These are phyloP conservation scores for Antennarius maculatus DNA, from an alignment of 2,797 vertebrate genomes.

Conservation along the genomic window DNA sequence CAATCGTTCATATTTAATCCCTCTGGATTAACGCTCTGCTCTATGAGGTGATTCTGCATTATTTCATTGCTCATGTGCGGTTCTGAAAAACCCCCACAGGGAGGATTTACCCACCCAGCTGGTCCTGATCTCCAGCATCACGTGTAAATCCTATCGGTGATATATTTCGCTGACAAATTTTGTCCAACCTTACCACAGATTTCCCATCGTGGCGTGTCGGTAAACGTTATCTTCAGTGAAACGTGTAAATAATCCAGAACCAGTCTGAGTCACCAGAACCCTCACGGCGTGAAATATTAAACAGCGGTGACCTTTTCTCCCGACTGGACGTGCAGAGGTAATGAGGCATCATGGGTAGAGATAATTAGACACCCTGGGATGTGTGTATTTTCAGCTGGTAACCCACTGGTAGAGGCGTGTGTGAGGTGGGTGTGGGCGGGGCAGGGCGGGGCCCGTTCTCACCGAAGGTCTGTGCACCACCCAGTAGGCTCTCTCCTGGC, in stretches of 20 bases:
- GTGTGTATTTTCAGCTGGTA: slow-evolving; percentile 32
- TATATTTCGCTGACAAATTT: too few relatives aligned
- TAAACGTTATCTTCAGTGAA: too few relatives aligned
- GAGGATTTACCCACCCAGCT: too few relatives aligned
- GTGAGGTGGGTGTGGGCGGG: slow-evolving; percentile 13
- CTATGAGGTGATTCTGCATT: too few relatives aligned
- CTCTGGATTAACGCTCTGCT: too few relatives aligned
- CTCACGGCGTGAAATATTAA: slow-evolving; percentile 70
- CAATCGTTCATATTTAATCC: too few relatives aligned
- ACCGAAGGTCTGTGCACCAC: slow-evolving; percentile 93
- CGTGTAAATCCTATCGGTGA: too few relatives aligned
- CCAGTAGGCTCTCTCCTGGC: slow-evolving; percentile 98
- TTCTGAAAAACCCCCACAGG: too few relatives aligned
- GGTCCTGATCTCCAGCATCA: too few relatives aligned
- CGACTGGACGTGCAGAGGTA: slow-evolving; percentile 63
- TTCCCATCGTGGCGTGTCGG: too few relatives aligned
- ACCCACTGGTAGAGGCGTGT: slow-evolving; percentile 9
- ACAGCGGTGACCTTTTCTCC: slow-evolving; percentile 65
- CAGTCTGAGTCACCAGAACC: slow-evolving; percentile 20
- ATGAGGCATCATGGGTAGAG: slow-evolving; percentile 73
- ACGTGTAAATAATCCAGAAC: background rate
- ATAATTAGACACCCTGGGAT: slow-evolving; percentile 71
- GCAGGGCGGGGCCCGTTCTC: slow-evolving; percentile 60
- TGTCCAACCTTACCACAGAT: too few relatives aligned
- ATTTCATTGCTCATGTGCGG: too few relatives aligned